Conservation (phyloP, 2,888 invertebrate species). For the Conops quadrifasciatus region DNA sequence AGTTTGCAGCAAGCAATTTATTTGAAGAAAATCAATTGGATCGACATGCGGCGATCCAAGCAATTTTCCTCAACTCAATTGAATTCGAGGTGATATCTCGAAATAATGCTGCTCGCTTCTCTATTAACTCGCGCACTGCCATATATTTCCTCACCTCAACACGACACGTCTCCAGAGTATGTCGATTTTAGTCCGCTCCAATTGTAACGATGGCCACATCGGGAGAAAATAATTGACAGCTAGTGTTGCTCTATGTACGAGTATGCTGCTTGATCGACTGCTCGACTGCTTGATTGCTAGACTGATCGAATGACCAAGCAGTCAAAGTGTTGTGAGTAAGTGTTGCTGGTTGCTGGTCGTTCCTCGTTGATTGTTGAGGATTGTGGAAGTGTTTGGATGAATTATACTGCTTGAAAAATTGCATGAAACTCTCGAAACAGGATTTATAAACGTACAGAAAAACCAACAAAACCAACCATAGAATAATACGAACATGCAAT, state of each 20-base stretch:
- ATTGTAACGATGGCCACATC: slow-evolving; percentile 31
- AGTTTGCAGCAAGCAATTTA: not conserved
- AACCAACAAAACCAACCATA: not conserved
- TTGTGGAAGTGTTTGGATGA: not conserved
- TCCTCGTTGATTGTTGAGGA: slow-evolving; percentile 17
- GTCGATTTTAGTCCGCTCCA: slow-evolving; percentile 26
- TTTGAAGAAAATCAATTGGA: slow-evolving; percentile 23
- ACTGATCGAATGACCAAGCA: too few species aligned
- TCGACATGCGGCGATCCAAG: not conserved
- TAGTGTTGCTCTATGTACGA: slow-evolving; percentile 6
- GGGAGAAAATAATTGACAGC: slow-evolving; percentile 37
- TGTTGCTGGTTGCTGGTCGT: slow-evolving; percentile 5
- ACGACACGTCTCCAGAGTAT: not conserved
- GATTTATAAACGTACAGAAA: slow-evolving; percentile 8
- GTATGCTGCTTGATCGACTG: not conserved
- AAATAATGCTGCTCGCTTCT: not conserved
- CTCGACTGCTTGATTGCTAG: too few species aligned
- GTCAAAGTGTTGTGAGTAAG: slow-evolving; percentile 16
- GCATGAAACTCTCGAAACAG: slow-evolving; percentile 14
- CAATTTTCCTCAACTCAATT: slow-evolving; percentile 8
- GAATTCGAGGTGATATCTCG: slow-evolving; percentile 7
- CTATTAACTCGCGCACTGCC: not conserved
- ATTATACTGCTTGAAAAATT: slow-evolving; percentile 11
- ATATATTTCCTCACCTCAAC: slow-evolving; percentile 14
- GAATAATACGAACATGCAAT: not conserved